Conservation (phyloP, 2,113 vertebrate species). For the Perca fluviatilis region DNA sequence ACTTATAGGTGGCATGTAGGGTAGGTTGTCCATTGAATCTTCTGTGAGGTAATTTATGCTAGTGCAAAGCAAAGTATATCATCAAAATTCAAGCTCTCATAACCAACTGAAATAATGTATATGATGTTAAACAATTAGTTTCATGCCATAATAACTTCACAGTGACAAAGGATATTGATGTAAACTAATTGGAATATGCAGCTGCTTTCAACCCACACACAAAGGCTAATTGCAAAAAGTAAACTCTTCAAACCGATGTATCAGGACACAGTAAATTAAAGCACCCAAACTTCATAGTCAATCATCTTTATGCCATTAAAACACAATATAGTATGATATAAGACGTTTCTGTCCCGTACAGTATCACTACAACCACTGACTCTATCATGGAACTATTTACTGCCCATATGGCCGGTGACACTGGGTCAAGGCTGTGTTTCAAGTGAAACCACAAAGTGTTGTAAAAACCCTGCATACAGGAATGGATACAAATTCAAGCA, state of each 20-base stretch:
- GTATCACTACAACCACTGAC: slow-evolving; percentile 68
- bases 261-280: slow-evolving; percentile 23
- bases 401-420: slow-evolving; percentile 83
- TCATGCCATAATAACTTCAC: neutral
- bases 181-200: neutral
- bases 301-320: slow-evolving; percentile 38
- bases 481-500: slow-evolving; percentile 80
- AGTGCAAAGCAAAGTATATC: neutral
- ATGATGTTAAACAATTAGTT: slow-evolving; percentile 2
- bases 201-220: neutral
- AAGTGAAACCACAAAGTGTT: slow-evolving; percentile 76
- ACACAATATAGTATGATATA: neutral
- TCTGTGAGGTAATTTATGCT: neutral
- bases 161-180: neutral
- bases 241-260: neutral
- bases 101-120: neutral
- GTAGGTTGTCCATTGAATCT: neutral
- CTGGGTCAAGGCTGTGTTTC: slow-evolving; percentile 80
- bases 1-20: neutral
- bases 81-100: neutral
- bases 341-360: slow-evolving; percentile 43
- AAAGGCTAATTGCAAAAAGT: neutral
- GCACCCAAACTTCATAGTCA: slow-evolving; percentile 18
- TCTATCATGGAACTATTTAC: slow-evolving; percentile 82
- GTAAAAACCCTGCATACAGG: slow-evolving; percentile 76